Conservation (phyloP, 2,797 vertebrate species). For the Ispidina lecontei region DNA sequence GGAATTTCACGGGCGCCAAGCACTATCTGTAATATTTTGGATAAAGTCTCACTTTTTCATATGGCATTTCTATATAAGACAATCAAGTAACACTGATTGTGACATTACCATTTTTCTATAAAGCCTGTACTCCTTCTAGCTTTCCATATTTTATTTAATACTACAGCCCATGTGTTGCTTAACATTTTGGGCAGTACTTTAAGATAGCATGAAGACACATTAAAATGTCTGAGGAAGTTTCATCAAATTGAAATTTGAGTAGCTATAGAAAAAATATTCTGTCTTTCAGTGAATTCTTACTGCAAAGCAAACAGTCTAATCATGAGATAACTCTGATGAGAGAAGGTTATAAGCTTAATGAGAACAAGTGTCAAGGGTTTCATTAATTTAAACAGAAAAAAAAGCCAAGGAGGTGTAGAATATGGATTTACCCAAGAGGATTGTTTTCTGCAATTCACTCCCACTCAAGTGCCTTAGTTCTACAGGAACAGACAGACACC, state of each 20-base stretch:
- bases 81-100: neutral
- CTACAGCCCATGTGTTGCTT: neutral
- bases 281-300: slow-evolving; percentile 9
- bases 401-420: neutral
- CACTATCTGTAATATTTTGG: neutral
- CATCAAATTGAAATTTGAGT: neutral
- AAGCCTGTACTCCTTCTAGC: neutral
- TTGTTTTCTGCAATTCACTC: neutral
- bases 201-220: neutral
- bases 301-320: slow-evolving; percentile 47
- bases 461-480: neutral
- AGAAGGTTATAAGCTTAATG: slow-evolving; percentile 16
- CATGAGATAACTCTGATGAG: neutral
- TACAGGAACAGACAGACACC: neutral
- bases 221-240: neutral
- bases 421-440: neutral
- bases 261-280: neutral
- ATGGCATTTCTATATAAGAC: neutral
- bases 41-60: neutral
- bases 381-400: neutral
- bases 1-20: slow-evolving; percentile 18
- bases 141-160: neutral
- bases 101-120: neutral
- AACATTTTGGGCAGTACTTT: neutral
- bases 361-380: neutral